These are phyloP conservation scores for Alloplasta piceator DNA, from an alignment of 2,888 invertebrate genomes.

Conservation along the genomic window DNA sequence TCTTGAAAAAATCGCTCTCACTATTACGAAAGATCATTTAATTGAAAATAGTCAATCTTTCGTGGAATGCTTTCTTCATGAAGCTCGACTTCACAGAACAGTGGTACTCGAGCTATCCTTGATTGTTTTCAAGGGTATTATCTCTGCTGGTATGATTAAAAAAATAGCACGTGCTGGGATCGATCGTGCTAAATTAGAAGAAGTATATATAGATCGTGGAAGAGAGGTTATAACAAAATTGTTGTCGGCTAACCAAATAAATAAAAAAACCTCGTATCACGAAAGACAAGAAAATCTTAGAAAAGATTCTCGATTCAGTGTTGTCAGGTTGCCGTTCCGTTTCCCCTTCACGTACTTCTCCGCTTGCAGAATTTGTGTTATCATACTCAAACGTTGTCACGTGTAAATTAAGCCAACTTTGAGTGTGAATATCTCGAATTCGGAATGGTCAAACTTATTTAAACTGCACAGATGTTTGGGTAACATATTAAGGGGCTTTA, in stretches of 20 bases:
- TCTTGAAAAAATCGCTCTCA: slow-evolving; percentile 10
- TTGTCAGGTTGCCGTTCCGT: too few relatives aligned
- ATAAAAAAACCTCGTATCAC: slow-evolving; percentile 39
- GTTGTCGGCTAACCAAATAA: slow-evolving; percentile 18
- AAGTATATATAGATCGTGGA: slow-evolving; percentile 19
- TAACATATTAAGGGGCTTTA: too few relatives aligned
- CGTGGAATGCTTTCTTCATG: slow-evolving; percentile 29
- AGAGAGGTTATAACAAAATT: slow-evolving; percentile 28
- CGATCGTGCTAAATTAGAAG: slow-evolving; percentile 21
- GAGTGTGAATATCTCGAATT: too few relatives aligned
- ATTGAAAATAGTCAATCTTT: slow-evolving; percentile 51
- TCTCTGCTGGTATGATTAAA: slow-evolving; percentile 47
- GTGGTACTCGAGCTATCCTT: slow-evolving; percentile 41
- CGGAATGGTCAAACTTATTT: too few relatives aligned
- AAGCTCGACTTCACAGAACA: slow-evolving; percentile 33
- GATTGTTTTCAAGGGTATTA: slow-evolving; percentile 29
- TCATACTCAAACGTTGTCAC: too few relatives aligned
- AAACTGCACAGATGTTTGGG: too few relatives aligned
- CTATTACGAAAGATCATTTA: slow-evolving; percentile 32
- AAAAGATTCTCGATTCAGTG: too few relatives aligned
- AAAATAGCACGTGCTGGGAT: slow-evolving; percentile 38
- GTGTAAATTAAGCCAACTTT: too few relatives aligned
- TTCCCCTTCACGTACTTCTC: too few relatives aligned
- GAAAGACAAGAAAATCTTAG: slow-evolving; percentile 38
- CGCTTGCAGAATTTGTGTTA: too few relatives aligned